These are phyloP conservation scores for Sebastes minor DNA, from an alignment of 2,797 vertebrate species.

Conservation along the genomic window DNA sequence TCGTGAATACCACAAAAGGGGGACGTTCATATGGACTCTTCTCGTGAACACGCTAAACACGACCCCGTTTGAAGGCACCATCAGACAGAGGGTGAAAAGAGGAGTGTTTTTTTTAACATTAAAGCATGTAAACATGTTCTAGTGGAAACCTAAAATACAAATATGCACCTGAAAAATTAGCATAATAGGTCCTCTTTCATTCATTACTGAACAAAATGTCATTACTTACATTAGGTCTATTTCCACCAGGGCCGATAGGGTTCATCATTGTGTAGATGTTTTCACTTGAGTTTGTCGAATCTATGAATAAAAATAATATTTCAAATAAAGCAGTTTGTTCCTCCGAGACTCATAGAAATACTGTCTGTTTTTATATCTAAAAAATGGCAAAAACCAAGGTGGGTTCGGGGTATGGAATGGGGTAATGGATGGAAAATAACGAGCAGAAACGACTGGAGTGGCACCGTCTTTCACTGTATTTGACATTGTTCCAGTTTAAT, in stretches of 20 bases:
- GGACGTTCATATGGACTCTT: too few species aligned
- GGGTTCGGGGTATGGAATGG: neutral
- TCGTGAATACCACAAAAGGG: too few species aligned
- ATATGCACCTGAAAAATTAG: too few species aligned
- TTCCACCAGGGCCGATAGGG: conserved; percentile 84
- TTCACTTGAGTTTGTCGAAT: conserved; percentile 93
- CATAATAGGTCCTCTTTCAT: too few species aligned
- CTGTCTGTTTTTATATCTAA: neutral
- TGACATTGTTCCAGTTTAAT: neutral
- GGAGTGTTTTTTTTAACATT: too few species aligned
- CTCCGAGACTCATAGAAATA: neutral
- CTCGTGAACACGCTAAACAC: too few species aligned
- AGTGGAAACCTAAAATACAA: too few species aligned
- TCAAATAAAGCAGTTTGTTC: neutral
- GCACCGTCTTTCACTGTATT: neutral
- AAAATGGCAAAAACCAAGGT: neutral
- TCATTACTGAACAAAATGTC: neutral
- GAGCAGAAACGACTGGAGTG: neutral
- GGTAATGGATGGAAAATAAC: conserved; percentile 13
- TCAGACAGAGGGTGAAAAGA: too few species aligned
- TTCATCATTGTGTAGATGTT: conserved; percentile 93
- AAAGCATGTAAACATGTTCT: too few species aligned
- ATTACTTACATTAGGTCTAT: conserved; percentile 85
- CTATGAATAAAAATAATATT: conserved; percentile 60
- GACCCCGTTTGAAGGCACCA: too few species aligned